A percentile compares a stretch with the other conserved stretches of the same genome.
These are phyloP conservation scores for Ennomos fuscantarius DNA, from an alignment of 2,888 invertebrate genomes.

Conservation along the genomic window DNA sequence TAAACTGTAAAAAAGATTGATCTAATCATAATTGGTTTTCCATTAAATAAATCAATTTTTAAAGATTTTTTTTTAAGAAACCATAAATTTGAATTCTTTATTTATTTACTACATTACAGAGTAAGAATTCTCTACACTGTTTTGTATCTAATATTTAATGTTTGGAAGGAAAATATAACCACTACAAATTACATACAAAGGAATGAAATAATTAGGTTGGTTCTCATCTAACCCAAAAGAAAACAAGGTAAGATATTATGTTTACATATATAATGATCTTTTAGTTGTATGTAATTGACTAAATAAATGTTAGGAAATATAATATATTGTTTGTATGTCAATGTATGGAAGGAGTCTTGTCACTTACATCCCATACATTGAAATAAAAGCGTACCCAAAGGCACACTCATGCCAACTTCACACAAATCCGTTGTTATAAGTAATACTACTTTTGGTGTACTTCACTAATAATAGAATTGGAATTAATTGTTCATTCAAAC, in stretches of 20 bases:
- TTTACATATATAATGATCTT: neutral
- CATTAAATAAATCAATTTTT: slow-evolving; percentile 17
- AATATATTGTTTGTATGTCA: slow-evolving; percentile 50
- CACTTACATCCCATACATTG: slow-evolving; percentile 61
- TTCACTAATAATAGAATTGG: slow-evolving; percentile 36
- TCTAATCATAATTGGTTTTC: slow-evolving; percentile 48
- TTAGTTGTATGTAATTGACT: slow-evolving; percentile 19
- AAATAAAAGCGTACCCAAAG: slow-evolving; percentile 41
- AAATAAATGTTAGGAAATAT: slow-evolving; percentile 36
- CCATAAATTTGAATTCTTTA: slow-evolving; percentile 1
- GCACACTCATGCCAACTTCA: slow-evolving; percentile 15
- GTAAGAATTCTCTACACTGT: no score
- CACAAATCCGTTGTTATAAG: slow-evolving; percentile 33
- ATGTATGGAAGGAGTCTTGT: slow-evolving; percentile 60
- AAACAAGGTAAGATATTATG: neutral
- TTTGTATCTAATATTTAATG: neutral
- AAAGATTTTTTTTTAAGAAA: slow-evolving; percentile 1
- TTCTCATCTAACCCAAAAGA: neutral
- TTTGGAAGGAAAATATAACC: slow-evolving; percentile 2
- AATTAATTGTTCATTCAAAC: slow-evolving; percentile 14
- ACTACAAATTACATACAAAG: slow-evolving; percentile 13
- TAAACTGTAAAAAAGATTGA: slow-evolving; percentile 60
- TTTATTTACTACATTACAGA: no score
- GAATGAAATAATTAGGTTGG: slow-evolving; percentile 13
- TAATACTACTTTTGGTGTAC: slow-evolving; percentile 60